Evolutionary conservation across 2,797 vertebrate genomes (phyloP).

Genomic region (Tiaroga cobitis): DNA sequence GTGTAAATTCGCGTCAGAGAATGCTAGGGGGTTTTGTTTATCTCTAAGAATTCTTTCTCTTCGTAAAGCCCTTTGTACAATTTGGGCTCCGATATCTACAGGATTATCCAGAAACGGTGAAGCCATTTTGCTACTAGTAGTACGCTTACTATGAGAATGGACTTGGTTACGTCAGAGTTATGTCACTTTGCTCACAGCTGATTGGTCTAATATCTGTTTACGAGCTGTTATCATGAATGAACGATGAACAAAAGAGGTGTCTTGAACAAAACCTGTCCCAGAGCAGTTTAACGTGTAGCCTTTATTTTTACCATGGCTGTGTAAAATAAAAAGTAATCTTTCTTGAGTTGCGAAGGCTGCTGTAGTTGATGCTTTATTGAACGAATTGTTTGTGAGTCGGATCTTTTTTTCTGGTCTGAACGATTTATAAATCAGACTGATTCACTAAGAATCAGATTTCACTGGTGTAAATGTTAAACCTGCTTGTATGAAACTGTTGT

Average conservation of each 20-base stretch:
- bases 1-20: conserved; percentile 29
- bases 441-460: neutral
- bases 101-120: conserved; percentile 27
- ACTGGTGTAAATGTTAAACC: neutral
- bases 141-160: neutral
- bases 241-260: no score
- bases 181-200: neutral
- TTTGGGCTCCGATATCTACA: conserved; percentile 29
- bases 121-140: conserved; percentile 3
- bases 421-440: neutral
- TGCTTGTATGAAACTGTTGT: neutral
- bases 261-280: neutral
- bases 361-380: neutral
- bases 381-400: neutral
- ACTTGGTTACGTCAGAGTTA: neutral
- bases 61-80: conserved; percentile 37
- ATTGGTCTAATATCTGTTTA: neutral
- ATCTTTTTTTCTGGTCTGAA: neutral
- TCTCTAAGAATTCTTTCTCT: conserved; percentile 38
- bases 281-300: neutral
- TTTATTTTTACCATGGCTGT: neutral
- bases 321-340: neutral
- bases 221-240: neutral
- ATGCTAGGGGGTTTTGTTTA: conserved; percentile 31
- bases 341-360: neutral